A percentile compares a stretch with the other conserved stretches of the same genome.
Conservation (phyloP, 2,797 vertebrate species). For the Apodemus agrarius region DNA sequence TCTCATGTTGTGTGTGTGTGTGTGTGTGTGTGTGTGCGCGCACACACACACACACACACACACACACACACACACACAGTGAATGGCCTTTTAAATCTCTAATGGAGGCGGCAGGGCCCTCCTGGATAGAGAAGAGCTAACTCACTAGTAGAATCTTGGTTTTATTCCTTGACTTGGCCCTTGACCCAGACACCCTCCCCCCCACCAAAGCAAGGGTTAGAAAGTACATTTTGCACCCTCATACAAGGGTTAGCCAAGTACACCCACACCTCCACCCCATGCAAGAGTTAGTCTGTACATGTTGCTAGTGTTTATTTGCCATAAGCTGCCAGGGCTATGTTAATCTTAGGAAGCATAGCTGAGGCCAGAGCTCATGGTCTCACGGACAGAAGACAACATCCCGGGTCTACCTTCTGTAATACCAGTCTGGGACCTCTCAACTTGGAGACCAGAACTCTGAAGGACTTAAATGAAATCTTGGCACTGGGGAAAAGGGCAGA, state of each 20-base stretch:
- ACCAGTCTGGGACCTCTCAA: not conserved
- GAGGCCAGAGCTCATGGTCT: not conserved
- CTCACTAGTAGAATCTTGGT: not conserved
- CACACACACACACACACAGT: not conserved
- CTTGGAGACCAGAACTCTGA: slow-evolving; percentile 21
- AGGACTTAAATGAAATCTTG: not conserved
- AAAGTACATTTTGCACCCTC: not conserved
- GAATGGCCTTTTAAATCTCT: not conserved
- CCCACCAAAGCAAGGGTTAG: not conserved
- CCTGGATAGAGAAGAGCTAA: not conserved
- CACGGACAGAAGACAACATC: not conserved
- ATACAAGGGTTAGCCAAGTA: not conserved
- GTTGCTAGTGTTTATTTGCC: not conserved
- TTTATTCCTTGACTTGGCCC: not conserved
- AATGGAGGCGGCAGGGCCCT: not conserved
- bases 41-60: rapidly evolving
- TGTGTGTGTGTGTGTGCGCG: no score
- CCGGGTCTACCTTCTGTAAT: not conserved
- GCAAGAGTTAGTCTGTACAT: no score
- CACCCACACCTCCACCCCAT: not conserved
- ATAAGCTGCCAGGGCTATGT: not conserved
- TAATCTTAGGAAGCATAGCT: not conserved
- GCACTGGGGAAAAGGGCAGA: not conserved
- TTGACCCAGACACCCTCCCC: not conserved
- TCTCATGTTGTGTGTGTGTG: no score